Evolutionary conservation across 1,140 invertebrate species (phyloP).

Genomic region (Drosophila equinoxialis): DNA sequence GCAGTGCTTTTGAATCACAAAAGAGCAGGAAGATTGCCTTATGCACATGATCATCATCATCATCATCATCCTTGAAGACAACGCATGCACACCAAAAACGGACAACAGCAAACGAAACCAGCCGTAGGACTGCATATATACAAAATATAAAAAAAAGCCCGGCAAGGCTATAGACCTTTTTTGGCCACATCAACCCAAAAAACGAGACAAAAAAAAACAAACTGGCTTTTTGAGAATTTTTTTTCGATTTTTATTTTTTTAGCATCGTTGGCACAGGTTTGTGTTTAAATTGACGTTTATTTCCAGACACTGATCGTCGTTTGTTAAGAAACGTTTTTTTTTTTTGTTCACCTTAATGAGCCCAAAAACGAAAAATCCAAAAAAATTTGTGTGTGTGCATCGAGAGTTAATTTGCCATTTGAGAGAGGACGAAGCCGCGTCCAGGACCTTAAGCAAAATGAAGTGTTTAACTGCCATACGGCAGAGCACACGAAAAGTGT

Average conservation of each 20-base stretch:
- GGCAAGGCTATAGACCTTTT: conserved; percentile 77
- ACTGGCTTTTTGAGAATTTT: conserved; percentile 66
- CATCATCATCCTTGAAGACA: conserved; percentile 65
- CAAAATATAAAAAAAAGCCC: conserved; percentile 21
- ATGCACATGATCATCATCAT: conserved; percentile 56
- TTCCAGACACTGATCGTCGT: conserved; percentile 53
- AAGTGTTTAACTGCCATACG: conserved; percentile 55
- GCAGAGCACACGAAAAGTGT: background rate
- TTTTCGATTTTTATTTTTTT: conserved; percentile 55
- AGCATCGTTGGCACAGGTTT: conserved; percentile 35
- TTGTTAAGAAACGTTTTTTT: conserved; percentile 37
- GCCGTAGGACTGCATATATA: conserved; percentile 69
- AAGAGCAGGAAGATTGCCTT: conserved; percentile 45
- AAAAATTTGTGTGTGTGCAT: conserved; percentile 33
- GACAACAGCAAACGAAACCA: conserved; percentile 65
- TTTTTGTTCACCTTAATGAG: conserved; percentile 74
- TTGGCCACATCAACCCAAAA: conserved; percentile 65
- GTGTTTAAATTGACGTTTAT: conserved; percentile 71
- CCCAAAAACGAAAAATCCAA: conserved; percentile 28
- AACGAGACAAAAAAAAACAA: conserved; percentile 2
- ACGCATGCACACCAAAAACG: conserved; percentile 76
- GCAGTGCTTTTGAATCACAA: background rate
- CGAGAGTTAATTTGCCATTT: conserved; percentile 73
- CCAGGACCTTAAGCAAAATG: conserved; percentile 24
- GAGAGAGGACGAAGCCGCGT: conserved; percentile 36